Conservation (phyloP, 2,888 invertebrate species). For the Lycophotia porphyrea region DNA sequence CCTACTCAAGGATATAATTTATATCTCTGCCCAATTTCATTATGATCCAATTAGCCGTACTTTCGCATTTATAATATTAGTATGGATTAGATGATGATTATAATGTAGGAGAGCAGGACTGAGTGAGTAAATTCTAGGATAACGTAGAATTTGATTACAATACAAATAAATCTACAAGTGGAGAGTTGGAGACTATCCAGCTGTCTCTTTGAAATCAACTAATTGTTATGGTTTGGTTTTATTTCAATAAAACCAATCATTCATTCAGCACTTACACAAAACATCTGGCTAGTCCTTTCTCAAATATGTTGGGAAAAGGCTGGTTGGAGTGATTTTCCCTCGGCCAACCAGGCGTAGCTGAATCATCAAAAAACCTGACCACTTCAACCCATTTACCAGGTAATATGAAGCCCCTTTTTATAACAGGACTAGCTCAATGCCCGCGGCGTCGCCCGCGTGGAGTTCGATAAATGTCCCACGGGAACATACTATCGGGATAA, state of each 20-base stretch:
- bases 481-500: too few species aligned
- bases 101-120: neutral
- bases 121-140: neutral
- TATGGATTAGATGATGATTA: neutral
- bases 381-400: neutral
- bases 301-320: neutral
- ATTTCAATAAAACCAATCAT: neutral
- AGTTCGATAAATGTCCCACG: too few species aligned
- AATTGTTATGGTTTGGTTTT: neutral
- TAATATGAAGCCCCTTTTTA: neutral
- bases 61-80: too few species aligned
- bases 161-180: neutral
- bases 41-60: too few species aligned
- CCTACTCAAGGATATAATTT: too few species aligned
- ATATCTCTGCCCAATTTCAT: too few species aligned
- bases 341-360: neutral
- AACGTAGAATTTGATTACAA: neutral
- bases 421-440: too few species aligned
- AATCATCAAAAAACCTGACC: neutral
- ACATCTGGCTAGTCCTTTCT: neutral
- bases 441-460: too few species aligned
- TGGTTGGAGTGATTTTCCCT: neutral
- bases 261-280: neutral
- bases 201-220: neutral
- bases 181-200: neutral